Evolutionary conservation across 2,797 vertebrate species (phyloP), one percentile per base, ranked within the genome.

Genomic region (Parauchenoglanis ngamensis): DNA sequence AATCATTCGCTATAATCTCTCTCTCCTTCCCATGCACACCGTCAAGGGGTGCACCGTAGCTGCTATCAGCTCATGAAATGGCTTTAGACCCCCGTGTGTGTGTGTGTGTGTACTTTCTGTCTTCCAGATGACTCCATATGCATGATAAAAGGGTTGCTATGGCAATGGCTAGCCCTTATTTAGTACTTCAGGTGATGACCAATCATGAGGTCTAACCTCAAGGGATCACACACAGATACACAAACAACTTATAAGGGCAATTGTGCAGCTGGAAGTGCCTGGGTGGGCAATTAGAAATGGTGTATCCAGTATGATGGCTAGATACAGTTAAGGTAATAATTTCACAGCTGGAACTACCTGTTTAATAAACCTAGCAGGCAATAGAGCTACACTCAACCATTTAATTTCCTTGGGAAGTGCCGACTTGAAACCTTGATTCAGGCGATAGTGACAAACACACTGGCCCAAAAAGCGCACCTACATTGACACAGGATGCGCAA

Each of bases 71-170:
- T 80, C 25, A 31, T 52, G 46, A 75, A 72, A 56, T 84, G 23
- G 49, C 56, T 63, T 83, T 61, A 77, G 46, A 87, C 70, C 57
- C 25, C 1, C 40, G 46, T 10, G 35, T 46, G 35, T 28, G 52
- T 28, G 72, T 44, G 7, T 35, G 56, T 79, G 25, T 61, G n/a
- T 49, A 54, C 31, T 10, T 75, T 63, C 40, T 31, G 83, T 79
- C 72, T 87, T 10, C 61, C 70, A 40, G 83, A 73, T 84, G 80
- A 83, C 70, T 90, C 72, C 31, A 83, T 89, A 83, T 3, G 28
- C 44, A 87, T 84, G 85, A 85, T 61, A 85, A 83, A 82, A 84
- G 25, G 13, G 83, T 87, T 87, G 88, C 88, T 35, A 87, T 89
- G 86, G 86, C 25, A 78, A 87, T 72, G 7, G 6, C 31, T 85